Conservation (phyloP, 2,888 invertebrate genomes). For the Lampropteryx suffumata region DNA sequence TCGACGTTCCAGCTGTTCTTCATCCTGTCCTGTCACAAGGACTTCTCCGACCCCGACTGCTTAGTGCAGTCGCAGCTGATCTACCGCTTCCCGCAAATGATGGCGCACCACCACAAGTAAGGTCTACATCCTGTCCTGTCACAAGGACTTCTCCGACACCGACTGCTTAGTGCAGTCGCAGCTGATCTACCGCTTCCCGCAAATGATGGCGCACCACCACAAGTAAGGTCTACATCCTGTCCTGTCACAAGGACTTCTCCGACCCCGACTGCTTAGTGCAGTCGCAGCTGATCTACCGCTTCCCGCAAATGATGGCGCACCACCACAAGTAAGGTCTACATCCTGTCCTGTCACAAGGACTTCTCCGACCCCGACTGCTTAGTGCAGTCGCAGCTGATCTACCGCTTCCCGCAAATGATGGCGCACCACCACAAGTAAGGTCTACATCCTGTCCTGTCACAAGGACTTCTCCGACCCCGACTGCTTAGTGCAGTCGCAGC, state of each 20-base stretch:
- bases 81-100: neutral
- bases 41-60: conserved; percentile 38
- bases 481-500: no score
- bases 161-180: neutral
- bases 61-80: neutral
- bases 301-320: neutral
- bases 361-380: conserved; percentile 36
- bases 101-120: conserved; percentile 3
- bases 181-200: neutral
- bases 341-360: conserved; percentile 58
- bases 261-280: conserved; percentile 2
- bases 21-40: conserved; percentile 58
- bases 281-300: neutral
- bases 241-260: conserved; percentile 57
- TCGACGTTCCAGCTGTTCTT: conserved; percentile 48
- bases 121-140: conserved; percentile 62
- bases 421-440: conserved; percentile 1
- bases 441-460: no score
- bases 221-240: conserved; percentile 50
- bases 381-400: neutral
- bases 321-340: conserved; percentile 41
- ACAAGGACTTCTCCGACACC: conserved; percentile 44
- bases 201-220: conserved; percentile 2
- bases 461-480: no score
- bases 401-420: conserved; percentile 5